A percentile compares a stretch with the other conserved stretches of the same genome.
phyloP scores from a whole-genome alignment of 2,797 vertebrate genomes.

The Tympanoctomys barrerae region DNA sequence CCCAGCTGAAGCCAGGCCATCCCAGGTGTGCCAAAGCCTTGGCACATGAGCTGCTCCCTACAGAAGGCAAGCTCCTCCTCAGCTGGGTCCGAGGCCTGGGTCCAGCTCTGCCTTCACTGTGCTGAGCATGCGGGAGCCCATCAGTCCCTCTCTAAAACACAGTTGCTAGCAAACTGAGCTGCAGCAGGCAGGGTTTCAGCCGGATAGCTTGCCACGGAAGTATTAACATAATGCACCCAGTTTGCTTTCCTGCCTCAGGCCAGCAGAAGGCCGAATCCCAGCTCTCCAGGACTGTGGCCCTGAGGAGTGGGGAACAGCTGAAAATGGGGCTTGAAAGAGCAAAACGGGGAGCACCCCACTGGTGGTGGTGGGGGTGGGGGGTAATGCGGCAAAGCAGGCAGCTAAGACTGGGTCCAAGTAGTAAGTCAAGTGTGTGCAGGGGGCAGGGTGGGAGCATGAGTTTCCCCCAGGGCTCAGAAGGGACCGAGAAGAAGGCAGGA shows the following conservation, averaged over 20 bases:
- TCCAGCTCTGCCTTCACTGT: not conserved
- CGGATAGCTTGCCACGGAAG: not conserved
- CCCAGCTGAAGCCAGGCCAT: not conserved
- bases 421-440: constrained; percentile 48
- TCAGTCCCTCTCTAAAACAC: not conserved
- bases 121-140: not conserved
- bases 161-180: not conserved
- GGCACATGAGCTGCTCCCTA: not conserved
- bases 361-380: not conserved
- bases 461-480: not conserved
- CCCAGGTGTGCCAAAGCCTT: not conserved
- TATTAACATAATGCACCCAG: not conserved
- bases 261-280: not conserved
- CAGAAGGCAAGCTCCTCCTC: not conserved
- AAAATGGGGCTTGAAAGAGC: not conserved
- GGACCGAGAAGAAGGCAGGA: not conserved
- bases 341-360: constrained; percentile 26
- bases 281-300: not conserved
- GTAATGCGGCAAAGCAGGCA: constrained; percentile 32
- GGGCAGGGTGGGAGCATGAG: not conserved
- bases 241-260: constrained; percentile 19
- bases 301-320: not conserved
- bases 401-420: constrained; percentile 58
- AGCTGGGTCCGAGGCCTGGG: not conserved
- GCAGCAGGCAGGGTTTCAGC: not conserved